Base-by-base conservation (phyloP, 64 coral and sea anemone species). In the Dendrophyllia cribrosa region DNA sequence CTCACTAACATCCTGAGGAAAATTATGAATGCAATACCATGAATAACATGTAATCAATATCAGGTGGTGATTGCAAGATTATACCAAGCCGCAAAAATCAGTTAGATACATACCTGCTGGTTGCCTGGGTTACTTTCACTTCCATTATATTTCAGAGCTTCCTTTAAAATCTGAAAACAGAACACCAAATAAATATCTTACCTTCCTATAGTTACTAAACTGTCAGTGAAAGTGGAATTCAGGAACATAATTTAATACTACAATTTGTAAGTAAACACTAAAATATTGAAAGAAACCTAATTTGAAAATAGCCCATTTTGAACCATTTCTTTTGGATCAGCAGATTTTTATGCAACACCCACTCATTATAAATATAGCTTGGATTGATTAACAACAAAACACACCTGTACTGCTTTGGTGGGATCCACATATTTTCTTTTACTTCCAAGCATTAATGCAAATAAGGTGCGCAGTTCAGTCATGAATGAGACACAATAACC, bases 111-210 rank as follows among this genome's bases (percentile, higher is more conserved):
- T 67, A 97, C 95, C 87, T 97, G 95, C 58, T 97, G 95, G 25
- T 97, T 97, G n/a, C 95, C 95, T 51, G 95, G 95, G 45, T 97
- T 97, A 43, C 87, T 93, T 64, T 97, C 95, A 97, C 88, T 97
- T 59, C 91, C 95, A 90, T 90, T 97, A 67, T 97, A 97, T 22
- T 97, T 88, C 7, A 97, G 83, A 10, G 95, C 92, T 77, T 97
- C 95, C 59, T 97, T 97, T 19, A 97, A 65, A 20, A 97, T 97
- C 95, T 97, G 59, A 58, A 59, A 58, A 51, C 10, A 56, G 82
- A 71, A 5, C 20, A 58, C 1, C 17, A 76, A 72, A 48, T 14
- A 19, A 74, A 51, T 4, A 52, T 24, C 7, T 3, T 45, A 51
- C 43, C 43, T 20, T 85, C 17, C 24, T 44, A 86, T 6, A 65